Evolutionary conservation across 2,113 vertebrate species (phyloP).

Genomic region (Rhagologus leucostigma): DNA sequence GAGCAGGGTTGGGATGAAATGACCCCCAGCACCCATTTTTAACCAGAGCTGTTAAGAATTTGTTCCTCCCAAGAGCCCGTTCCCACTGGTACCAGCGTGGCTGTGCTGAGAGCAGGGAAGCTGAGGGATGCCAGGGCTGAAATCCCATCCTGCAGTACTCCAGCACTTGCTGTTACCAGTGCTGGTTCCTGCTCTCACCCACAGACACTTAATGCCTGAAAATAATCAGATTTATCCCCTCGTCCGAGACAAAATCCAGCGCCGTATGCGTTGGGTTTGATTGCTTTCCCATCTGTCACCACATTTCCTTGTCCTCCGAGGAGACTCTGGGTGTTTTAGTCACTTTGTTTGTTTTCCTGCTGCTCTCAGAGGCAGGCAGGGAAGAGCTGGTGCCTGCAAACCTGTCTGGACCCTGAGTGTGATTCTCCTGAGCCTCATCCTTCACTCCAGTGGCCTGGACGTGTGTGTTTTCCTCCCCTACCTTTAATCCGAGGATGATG

Average conservation of each 20-base stretch:
- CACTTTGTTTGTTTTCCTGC: not conserved
- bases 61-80: not conserved
- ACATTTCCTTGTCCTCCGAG: not conserved
- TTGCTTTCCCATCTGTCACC: not conserved
- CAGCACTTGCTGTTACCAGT: not conserved
- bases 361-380: not conserved
- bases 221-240: not conserved
- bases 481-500: not conserved
- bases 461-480: not conserved
- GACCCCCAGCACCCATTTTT: not conserved
- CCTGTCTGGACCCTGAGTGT: not conserved
- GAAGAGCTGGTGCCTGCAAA: not conserved
- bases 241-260: not conserved
- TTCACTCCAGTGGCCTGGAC: fast-evolving
- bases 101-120: not conserved
- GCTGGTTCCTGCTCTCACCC: not conserved
- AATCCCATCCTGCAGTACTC: not conserved
- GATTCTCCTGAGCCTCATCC: not conserved
- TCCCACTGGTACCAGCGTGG: not conserved
- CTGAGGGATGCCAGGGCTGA: not conserved
- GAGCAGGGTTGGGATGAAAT: not conserved
- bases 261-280: not conserved
- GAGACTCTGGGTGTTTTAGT: not conserved
- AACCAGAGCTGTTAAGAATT: not conserved
- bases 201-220: not conserved